Evolutionary conservation across 1,140 invertebrate species (phyloP), one percentile per base, ranked within the genome.

Genomic region (Glomeris maerens): DNA sequence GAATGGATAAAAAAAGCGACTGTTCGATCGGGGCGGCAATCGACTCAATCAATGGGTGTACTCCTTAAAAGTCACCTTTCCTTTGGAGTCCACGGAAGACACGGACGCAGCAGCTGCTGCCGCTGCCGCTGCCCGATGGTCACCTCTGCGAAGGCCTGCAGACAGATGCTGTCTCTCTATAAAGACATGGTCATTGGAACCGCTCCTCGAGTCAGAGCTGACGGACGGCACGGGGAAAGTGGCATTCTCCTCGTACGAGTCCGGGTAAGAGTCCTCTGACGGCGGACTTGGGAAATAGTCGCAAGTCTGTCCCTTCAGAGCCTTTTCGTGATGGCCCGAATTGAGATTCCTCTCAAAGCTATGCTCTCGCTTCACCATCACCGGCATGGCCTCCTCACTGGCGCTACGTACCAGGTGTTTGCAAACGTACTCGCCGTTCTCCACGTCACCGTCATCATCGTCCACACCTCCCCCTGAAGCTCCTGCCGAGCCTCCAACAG

Each of bases 371-470:
- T 55, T 57, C 10, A 47, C 67, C 62, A 72, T 73, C 61, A 77
- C 76, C 61, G 79, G 74, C 65, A 83, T 75, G 65, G 77, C 75
- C 68, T 85, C 82, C 72, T 86, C 83, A 80, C 83, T 87, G 72
- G 81, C 84, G 80, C 82, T 86, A 74, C 81, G 82, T 77, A 81
- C 81, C 82, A 84, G 77, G 77, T 81, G 81, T 80, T 80, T 81
- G 80, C 84, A 81, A 82, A 83, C 83, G 83, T 85, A 82, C n/a
- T 45, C 54, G 46, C 54, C 45, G 25, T 50, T 49, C 82, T 84
- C 83, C 81, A 84, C 85, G 78, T 84, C 81, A 82, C 84, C 83
- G n/a, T 31, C 50, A 29, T 40, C 27, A 27, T 41, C 28, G 42
- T 53, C 49, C 49, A 54, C 56, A 22, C 55, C 38, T 22, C 55